phyloP scores from a whole-genome alignment of 1,140 invertebrate genomes.

The Probaryconus sp. region DNA sequence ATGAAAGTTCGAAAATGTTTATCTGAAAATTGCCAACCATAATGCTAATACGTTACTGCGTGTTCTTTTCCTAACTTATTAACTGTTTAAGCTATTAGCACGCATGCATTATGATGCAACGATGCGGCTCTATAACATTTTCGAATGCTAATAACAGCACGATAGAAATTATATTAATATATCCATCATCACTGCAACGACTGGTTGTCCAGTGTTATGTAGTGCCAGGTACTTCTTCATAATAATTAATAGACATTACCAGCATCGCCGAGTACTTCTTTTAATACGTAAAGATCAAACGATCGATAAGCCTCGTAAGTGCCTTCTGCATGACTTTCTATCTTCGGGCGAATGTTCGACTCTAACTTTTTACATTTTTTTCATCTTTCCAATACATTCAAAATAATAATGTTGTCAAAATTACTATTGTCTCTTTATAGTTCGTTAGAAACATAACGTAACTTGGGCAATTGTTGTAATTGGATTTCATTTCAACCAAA shows the following conservation, averaged over 20 bases:
- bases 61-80: slow-evolving; percentile 43
- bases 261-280: slow-evolving; percentile 59
- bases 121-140: slow-evolving; percentile 61
- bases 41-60: slow-evolving; percentile 33
- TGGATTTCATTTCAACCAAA: too few relatives aligned
- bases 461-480: too few relatives aligned
- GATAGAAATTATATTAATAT: slow-evolving; percentile 67
- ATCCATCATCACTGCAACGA: slow-evolving; percentile 53
- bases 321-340: slow-evolving; percentile 62
- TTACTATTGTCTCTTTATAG: too few relatives aligned
- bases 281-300: slow-evolving; percentile 70
- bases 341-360: slow-evolving; percentile 34
- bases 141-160: slow-evolving; percentile 66
- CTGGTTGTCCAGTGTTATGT: slow-evolving; percentile 55
- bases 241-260: slow-evolving; percentile 70
- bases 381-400: too few relatives aligned
- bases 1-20: slow-evolving; percentile 23
- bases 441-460: too few relatives aligned
- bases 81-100: slow-evolving; percentile 50
- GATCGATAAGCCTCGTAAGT: slow-evolving; percentile 48
- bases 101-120: slow-evolving; percentile 60
- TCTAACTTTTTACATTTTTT: slow-evolving; percentile 22
- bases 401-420: too few relatives aligned
- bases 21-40: slow-evolving; percentile 32
- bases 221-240: slow-evolving; percentile 64